These are phyloP conservation scores for Urechis unicinctus DNA, from an alignment of 2,888 invertebrate species.

Conservation along the genomic window DNA sequence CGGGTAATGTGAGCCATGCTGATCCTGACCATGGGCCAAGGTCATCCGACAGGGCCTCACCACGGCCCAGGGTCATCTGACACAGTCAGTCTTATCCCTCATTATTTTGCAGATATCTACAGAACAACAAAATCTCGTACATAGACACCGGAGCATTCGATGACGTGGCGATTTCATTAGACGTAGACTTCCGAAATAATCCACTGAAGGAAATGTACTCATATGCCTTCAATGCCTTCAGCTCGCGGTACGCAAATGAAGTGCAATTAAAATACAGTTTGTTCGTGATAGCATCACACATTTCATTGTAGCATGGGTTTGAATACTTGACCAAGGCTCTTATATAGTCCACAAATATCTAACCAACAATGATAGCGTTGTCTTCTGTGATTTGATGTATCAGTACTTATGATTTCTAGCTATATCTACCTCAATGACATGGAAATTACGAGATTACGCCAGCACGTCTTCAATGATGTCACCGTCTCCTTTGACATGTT, in stretches of 20 bases:
- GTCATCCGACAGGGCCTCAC: no score
- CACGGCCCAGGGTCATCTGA: no score
- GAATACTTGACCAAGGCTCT: no score
- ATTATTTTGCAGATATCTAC: constrained; percentile 4
- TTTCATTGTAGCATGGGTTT: no score
- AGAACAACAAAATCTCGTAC: constrained; percentile 23
- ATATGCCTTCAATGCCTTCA: constrained; percentile 2
- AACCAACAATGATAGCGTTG: no score
- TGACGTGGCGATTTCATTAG: constrained; percentile 1
- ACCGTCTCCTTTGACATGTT: constrained; percentile 11
- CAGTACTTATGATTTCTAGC: not conserved
- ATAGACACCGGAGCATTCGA: constrained; percentile 17
- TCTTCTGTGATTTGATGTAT: no score
- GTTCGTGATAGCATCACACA: no score
- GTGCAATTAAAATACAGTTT: no score
- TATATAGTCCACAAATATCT: no score
- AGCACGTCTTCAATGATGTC: constrained; percentile 22
- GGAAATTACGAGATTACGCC: constrained; percentile 2
- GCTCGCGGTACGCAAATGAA: not conserved
- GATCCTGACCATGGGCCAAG: no score
- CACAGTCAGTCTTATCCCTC: no score
- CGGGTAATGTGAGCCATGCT: no score
- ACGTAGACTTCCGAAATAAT: constrained; percentile 4
- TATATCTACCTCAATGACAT: constrained; percentile 1
- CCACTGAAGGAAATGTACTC: constrained; percentile 2